Evolutionary conservation across 2,797 vertebrate species (phyloP), one percentile per base, ranked within the genome.

Genomic region (Ctenopoma multispine): DNA sequence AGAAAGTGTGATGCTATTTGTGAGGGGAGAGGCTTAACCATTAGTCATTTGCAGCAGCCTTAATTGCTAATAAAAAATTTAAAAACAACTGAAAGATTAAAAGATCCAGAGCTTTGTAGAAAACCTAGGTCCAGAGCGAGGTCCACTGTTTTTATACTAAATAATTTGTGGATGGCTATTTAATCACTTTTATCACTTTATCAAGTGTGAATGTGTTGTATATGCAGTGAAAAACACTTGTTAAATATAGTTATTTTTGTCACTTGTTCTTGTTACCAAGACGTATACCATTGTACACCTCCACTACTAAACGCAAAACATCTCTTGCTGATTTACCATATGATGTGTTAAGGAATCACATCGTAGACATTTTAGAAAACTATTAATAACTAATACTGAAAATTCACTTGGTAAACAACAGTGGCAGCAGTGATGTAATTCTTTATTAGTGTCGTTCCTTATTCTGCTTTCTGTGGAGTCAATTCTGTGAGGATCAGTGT

Each of bases 241-340:
- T 20, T 63, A 57, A 63, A 77, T 41, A 40, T 68, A 15, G 18
- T 27, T 72, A 12, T 65, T 5, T 44, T 58, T 27, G 14, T 55
- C 73, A n/a, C 48, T 51, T 41, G 18, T 23, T 67, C 18, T 71
- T n/a, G n/a, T n/a, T 54, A 41, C 18, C 8, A 27, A 55, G 29
- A 49, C 40, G 43, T 23, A 24, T 20, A 36, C 3, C 9, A 5
- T n/a, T 20, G 27, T 20, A 68, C 51, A 36, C 49, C 44, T 67
- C 57, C 51, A 51, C 29, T 13, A 13, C 24, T 46, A n/a, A 38
- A 9, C 41, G 50, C 20, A 41, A 31, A 60, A 60, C 57, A 59
- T 17, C 29, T 55, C 69, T 43, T 23, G 76, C 80, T 79, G 72
- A 31, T 79, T 75, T 48, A 14, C 70, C 69, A 56, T 79, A 82